These are phyloP conservation scores for Magallana ariakensis DNA, from an alignment of 1,140 invertebrate genomes.

Conservation along the genomic window DNA sequence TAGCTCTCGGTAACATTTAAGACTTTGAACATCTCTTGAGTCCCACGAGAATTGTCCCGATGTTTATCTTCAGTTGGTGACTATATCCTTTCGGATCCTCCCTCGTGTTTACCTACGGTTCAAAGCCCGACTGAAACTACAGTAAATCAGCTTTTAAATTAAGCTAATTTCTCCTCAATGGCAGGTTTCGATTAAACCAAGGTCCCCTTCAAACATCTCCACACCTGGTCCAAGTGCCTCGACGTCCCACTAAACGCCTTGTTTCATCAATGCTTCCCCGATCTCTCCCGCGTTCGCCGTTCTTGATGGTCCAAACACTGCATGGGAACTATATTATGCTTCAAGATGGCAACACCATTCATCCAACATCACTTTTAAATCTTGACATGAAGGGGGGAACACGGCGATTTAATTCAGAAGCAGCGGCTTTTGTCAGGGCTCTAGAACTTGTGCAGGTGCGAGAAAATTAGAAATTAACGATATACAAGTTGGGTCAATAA, in stretches of 20 bases:
- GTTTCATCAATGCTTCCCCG: slow-evolving; percentile 19
- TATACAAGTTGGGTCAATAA: slow-evolving; percentile 27
- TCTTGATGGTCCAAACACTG: slow-evolving; percentile 17
- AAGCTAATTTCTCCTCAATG: slow-evolving; percentile 33
- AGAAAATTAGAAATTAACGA: slow-evolving; percentile 18
- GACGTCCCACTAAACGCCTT: background rate
- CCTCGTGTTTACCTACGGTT: slow-evolving; percentile 17
- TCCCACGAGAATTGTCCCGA: background rate
- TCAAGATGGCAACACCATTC: slow-evolving; percentile 22
- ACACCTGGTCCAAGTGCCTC: slow-evolving; percentile 27
- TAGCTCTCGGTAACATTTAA: slow-evolving; percentile 1
- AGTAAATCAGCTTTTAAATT: slow-evolving; percentile 34
- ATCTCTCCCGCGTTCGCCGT: background rate
- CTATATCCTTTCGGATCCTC: background rate
- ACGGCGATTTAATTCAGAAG: slow-evolving; percentile 7
- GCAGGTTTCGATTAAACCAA: slow-evolving; percentile 30
- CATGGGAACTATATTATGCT: slow-evolving; percentile 30
- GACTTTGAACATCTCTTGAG: background rate
- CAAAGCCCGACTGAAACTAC: slow-evolving; percentile 22
- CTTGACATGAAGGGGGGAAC: slow-evolving; percentile 8
- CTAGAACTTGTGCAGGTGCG: slow-evolving; percentile 20
- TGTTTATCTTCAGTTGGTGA: slow-evolving; percentile 15
- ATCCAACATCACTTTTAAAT: slow-evolving; percentile 7
- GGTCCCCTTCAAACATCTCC: slow-evolving; percentile 20
- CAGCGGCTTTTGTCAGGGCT: background rate